phyloP scores from a whole-genome alignment of 2,113 vertebrate genomes.

The Vulpes vulpes region DNA sequence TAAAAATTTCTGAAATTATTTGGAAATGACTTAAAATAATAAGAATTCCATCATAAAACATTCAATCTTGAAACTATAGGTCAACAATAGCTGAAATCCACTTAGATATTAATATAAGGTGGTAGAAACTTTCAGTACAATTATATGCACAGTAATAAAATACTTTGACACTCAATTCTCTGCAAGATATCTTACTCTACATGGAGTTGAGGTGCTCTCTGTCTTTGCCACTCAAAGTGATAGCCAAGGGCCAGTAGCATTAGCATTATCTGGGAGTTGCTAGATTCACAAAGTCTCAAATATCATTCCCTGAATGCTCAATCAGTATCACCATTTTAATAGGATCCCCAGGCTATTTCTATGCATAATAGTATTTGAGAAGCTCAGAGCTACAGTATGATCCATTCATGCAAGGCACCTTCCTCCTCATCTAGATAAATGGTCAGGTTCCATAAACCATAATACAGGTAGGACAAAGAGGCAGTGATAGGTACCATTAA shows the following conservation, averaged over 20 bases:
- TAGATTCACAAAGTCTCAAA: background rate
- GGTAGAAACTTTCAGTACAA: background rate
- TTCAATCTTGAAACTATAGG: background rate
- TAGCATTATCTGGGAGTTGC: background rate
- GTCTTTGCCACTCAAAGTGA: background rate
- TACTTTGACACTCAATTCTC: background rate
- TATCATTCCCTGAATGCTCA: background rate
- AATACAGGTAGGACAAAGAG: background rate
- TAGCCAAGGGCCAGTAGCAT: background rate
- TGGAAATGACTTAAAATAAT: background rate
- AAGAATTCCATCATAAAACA: constrained; percentile 18
- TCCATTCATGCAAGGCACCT: background rate
- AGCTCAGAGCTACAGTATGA: background rate
- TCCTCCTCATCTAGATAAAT: background rate
- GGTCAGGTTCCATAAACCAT: background rate
- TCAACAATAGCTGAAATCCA: background rate
- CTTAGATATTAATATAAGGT: background rate
- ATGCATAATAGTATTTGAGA: background rate
- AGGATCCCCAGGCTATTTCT: background rate
- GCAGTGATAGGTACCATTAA: background rate
- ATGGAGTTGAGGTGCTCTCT: background rate
- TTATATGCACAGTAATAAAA: background rate
- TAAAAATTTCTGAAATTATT: constrained; percentile 16
- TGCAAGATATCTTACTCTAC: background rate
- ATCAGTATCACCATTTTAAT: background rate